Evolutionary conservation across 2,888 invertebrate genomes (phyloP), one percentile per base, ranked within the genome.

Genomic region (Yponomeuta sedellus): DNA sequence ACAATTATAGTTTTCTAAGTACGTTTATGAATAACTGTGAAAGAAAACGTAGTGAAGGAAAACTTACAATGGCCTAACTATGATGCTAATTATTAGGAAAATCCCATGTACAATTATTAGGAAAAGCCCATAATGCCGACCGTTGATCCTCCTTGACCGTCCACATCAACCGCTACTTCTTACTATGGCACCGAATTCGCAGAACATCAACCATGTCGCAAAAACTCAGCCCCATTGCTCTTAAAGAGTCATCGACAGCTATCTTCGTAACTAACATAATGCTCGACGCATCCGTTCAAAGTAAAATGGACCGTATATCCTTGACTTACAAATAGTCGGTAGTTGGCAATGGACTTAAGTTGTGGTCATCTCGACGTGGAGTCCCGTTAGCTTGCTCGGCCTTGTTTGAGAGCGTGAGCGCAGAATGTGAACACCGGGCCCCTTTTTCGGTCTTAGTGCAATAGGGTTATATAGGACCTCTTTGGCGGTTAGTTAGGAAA

Each of bases 241-340:
- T 59, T 59, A 59, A 59, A 59, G 25, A 59, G 59, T 59, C 59
- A 59, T 22, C 59, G 59, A 59, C 59, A 59, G 59, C 59, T 20
- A 59, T 59, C 25, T 19, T 12, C 11, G 25, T 59, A 3, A 44
- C 44, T 12, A 44, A 52, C 44, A 16, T 44, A 6, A 44, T 6
- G 44, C 12, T 12, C 3, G 16, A 52, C 44, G 4, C 3, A 12
- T 3, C 44, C 44, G 44, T 34, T 6, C 34, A 52, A 5, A 16
- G 44, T 16, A 52, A 52, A 52, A 52, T 52, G 16, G 44, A 52
- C 2, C 5, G 1, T 52, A 52, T 16, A 16, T 16, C 44, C 44
- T 52, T 52, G 16, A 1, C 0, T 16, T 52, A 52, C 44, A n/a
- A n/a, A n/a, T n/a, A n/a, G n/a, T n/a, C n/a, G 44, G 5, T 52